A percentile compares a stretch with the other conserved stretches of the same genome.
Evolutionary conservation across 2,797 vertebrate genomes (phyloP).

Genomic region (Bovichtus variegatus): DNA sequence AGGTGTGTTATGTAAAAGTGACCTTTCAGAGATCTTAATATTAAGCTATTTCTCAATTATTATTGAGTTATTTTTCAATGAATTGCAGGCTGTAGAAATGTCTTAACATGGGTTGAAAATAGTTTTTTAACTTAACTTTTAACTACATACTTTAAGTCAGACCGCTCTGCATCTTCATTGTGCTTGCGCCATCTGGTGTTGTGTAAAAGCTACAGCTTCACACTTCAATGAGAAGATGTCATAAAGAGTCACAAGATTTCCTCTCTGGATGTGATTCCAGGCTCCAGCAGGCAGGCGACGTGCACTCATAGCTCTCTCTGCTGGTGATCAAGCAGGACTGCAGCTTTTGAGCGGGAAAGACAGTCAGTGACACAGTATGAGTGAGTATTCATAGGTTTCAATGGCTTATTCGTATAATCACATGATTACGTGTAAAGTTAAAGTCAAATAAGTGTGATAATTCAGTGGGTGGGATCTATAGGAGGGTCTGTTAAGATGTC

Average conservation of each 20-base stretch:
- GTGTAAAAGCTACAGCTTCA: not conserved
- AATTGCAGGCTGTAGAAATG: not conserved
- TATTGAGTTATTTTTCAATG: not conserved
- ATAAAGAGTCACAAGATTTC: conserved; percentile 50
- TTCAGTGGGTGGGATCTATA: not conserved
- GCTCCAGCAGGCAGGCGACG: accelerated
- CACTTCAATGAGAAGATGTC: not conserved
- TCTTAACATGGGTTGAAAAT: conserved; percentile 8
- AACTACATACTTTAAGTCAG: conserved; percentile 35
- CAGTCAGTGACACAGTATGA: not conserved
- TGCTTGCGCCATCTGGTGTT: conserved; percentile 61
- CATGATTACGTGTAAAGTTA: too few relatives aligned
- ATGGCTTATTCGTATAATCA: not conserved
- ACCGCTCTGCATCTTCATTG: not conserved
- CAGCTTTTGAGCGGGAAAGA: not conserved
- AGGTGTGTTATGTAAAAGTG: not conserved
- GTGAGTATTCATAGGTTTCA: not conserved
- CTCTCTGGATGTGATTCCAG: conserved; percentile 4
- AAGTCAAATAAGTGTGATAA: too few relatives aligned
- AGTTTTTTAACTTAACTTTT: too few relatives aligned
- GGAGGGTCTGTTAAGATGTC: not conserved
- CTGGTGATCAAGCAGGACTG: conserved; percentile 28
- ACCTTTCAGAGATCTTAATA: not conserved
- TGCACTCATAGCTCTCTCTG: conserved; percentile 35
- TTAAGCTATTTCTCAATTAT: accelerated